Evolutionary conservation across 1,140 invertebrate species (phyloP).

Genomic region (Muscidifurax raptorellus): DNA sequence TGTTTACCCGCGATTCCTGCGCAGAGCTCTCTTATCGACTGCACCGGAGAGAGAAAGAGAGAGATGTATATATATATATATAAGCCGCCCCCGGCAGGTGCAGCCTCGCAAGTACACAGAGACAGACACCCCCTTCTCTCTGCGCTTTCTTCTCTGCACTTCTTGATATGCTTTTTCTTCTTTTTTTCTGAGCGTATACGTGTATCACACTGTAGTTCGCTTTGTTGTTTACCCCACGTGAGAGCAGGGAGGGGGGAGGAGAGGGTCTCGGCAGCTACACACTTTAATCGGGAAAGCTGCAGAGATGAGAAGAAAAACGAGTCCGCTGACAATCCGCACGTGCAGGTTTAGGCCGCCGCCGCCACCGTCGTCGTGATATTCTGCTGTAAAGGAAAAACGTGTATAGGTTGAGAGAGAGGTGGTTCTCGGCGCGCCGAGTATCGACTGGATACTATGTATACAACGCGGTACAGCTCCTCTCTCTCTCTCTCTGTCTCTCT

Average conservation of each 20-base stretch:
- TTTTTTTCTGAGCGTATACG: background rate
- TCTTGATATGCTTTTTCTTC: too few species aligned
- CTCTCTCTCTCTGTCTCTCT: too few species aligned
- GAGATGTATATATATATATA: too few species aligned
- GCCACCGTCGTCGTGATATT: background rate
- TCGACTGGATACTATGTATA: constrained; percentile 1
- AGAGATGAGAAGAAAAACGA: background rate
- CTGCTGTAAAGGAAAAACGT: background rate
- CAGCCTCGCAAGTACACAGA: background rate
- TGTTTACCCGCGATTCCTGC: background rate
- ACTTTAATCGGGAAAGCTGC: background rate
- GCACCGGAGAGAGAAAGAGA: background rate
- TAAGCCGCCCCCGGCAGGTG: background rate
- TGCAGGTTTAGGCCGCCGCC: background rate
- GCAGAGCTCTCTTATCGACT: background rate
- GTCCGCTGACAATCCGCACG: background rate
- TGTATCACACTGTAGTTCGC: background rate
- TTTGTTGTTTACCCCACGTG: background rate
- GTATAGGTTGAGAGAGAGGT: background rate
- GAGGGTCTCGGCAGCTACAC: background rate
- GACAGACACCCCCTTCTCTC: background rate
- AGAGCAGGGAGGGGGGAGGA: background rate
- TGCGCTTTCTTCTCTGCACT: background rate
- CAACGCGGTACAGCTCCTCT: background rate
- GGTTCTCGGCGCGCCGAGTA: background rate